Evolutionary conservation across 1,140 invertebrate genomes (phyloP).

Genomic region (Euborellia annulipes): DNA sequence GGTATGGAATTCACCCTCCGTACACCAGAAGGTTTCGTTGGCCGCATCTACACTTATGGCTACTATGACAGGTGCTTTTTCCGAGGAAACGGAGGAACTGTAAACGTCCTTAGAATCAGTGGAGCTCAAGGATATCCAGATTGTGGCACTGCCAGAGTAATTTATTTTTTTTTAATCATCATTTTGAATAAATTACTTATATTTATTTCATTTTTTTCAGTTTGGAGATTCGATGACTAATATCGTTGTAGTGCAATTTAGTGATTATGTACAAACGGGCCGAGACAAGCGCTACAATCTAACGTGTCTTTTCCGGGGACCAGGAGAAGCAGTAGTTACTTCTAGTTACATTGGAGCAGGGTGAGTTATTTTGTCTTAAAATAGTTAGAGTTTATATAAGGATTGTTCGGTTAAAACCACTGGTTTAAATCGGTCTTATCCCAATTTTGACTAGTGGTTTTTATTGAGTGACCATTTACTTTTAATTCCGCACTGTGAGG

Average conservation of each 20-base stretch:
- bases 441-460: too few relatives aligned
- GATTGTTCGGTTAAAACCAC: too few relatives aligned
- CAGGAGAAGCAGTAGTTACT: constrained; percentile 81
- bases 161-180: too few relatives aligned
- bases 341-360: constrained; percentile 85
- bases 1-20: constrained; percentile 84
- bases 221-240: constrained; percentile 86
- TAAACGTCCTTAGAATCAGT: constrained; percentile 67
- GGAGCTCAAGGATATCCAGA: constrained; percentile 80
- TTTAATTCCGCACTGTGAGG: too few relatives aligned
- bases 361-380: constrained; percentile 46
- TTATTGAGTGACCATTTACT: too few relatives aligned
- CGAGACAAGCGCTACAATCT: constrained; percentile 82
- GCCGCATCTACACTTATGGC: constrained; percentile 80
- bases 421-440: too few relatives aligned
- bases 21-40: constrained; percentile 74
- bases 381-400: too few relatives aligned
- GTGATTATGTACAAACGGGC: constrained; percentile 80
- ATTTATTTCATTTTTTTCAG: constrained; percentile 28
- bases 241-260: constrained; percentile 86
- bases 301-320: constrained; percentile 76
- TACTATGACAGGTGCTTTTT: constrained; percentile 85
- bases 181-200: too few relatives aligned
- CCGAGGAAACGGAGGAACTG: constrained; percentile 68
- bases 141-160: constrained; percentile 71